Conservation (phyloP, 2,888 invertebrate genomes). For the Abrostola triplasia region DNA sequence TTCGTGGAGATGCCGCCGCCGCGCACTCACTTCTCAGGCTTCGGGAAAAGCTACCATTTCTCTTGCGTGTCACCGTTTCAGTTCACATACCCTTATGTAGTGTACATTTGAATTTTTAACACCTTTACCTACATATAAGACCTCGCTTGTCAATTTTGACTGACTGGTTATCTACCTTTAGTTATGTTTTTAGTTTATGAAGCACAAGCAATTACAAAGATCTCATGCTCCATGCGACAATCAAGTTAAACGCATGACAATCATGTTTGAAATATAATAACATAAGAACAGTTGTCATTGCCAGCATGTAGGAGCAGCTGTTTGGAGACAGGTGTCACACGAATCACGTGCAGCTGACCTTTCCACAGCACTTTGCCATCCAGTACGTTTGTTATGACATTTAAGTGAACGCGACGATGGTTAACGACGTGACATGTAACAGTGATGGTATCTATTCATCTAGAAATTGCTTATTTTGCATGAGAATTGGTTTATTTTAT, state of each 20-base stretch:
- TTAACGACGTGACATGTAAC: constrained; percentile 65
- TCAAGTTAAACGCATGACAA: constrained; percentile 6
- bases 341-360: constrained; percentile 14
- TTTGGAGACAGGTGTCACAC: constrained; percentile 24
- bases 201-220: constrained; percentile 20
- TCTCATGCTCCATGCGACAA: constrained; percentile 13
- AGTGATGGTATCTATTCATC: constrained; percentile 70
- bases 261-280: constrained; percentile 31
- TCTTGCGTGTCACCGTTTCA: constrained; percentile 87
- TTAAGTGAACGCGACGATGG: constrained; percentile 23
- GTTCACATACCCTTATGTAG: constrained; percentile 84
- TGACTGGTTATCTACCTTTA: constrained; percentile 22
- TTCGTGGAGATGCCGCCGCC: constrained; percentile 83
- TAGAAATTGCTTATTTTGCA: constrained; percentile 83
- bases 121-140: constrained; percentile 7
- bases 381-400: constrained; percentile 12
- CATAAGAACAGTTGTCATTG: constrained; percentile 11
- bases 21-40: constrained; percentile 85
- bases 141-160: constrained; percentile 22
- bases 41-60: constrained; percentile 87
- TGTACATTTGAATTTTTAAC: constrained; percentile 75
- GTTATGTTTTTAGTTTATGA: constrained; percentile 18
- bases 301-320: constrained; percentile 17
- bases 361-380: constrained; percentile 8
- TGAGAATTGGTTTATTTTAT: constrained; percentile 75